Base-by-base conservation (phyloP, 2,888 invertebrate genomes). In the Amphipyra tragopoginis region DNA sequence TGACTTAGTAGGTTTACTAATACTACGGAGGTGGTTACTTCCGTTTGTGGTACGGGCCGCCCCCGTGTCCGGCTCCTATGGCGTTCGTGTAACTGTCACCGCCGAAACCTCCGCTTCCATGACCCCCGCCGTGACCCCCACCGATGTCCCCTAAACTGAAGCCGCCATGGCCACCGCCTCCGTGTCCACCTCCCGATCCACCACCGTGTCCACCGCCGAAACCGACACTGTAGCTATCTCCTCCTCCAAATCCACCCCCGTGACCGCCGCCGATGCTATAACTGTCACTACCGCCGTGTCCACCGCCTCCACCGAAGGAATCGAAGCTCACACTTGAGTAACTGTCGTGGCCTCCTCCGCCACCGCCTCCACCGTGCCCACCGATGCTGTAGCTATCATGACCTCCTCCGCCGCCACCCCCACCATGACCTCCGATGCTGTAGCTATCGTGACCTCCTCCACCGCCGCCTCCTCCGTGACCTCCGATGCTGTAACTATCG, bases 61-160 rank as follows among this genome's bases (percentile, higher is more conserved):
- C 94, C 0, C 95, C 94, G 66, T 94, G 94, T 13, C 95, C 95
- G 5, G 95, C 87, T 21, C 88, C 82, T 52, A 92, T 83, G 61
- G 91, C 94, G 68, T 88, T 92, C 38, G 89, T 92, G 81, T 92
- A 95, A 69, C 91, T 95, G 72, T 92, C 95, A 62, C 90, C 92
- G 9, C 88, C 90, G 49, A 80, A 85, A 45, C 78, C 71, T 21
- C 82, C 78, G 2, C 86, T 80, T 6, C 90, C 87, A 53, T 80
- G 79, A 29, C 87, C 84, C 0, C 87, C 86, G 8, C 83, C 84
- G 44, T 75, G 80, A 60, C 75, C 82, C 5, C 84, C 80, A 0
- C 80, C 82, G 5, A 77, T 59, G 9, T 77, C 80, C 14, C 84
- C 81, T 34, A 82, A 60, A 26, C 84, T 80, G 45, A 81, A 80